These are phyloP conservation scores for Caracal caracal DNA, from an alignment of 2,113 vertebrate genomes.

Conservation along the genomic window DNA sequence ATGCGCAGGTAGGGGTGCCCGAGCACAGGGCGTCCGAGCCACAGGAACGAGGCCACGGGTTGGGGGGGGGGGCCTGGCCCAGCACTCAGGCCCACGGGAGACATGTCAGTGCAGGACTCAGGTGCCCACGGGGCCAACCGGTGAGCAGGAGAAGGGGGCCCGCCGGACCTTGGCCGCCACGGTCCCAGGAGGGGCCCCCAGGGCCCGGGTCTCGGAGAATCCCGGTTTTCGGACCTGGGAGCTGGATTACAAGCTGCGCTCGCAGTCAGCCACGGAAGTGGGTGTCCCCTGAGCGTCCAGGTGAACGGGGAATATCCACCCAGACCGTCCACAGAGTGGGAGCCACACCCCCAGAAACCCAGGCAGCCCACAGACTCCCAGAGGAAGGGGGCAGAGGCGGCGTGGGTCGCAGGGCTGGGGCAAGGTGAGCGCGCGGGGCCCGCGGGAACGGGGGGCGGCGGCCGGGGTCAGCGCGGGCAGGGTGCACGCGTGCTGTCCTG, in stretches of 20 bases:
- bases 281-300: neutral
- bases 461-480: neutral
- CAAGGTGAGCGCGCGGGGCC: accelerated
- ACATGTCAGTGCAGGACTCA: neutral
- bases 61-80: neutral
- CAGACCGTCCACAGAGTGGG: neutral
- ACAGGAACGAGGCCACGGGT: neutral
- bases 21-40: neutral
- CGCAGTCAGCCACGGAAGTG: accelerated
- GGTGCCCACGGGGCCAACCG: neutral
- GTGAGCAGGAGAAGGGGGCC: neutral
- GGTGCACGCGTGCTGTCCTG: neutral
- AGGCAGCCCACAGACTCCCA: neutral
- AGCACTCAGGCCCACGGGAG: neutral
- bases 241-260: accelerated
- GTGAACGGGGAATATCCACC: accelerated
- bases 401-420: accelerated
- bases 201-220: accelerated
- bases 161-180: too few species aligned
- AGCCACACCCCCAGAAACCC: accelerated
- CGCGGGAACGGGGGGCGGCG: neutral
- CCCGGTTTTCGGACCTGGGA: accelerated
- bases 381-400: accelerated
- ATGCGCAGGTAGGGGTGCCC: neutral
- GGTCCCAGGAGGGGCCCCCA: neutral